phyloP scores from a whole-genome alignment of 2,113 vertebrate species.

The Carettochelys insculpta region DNA sequence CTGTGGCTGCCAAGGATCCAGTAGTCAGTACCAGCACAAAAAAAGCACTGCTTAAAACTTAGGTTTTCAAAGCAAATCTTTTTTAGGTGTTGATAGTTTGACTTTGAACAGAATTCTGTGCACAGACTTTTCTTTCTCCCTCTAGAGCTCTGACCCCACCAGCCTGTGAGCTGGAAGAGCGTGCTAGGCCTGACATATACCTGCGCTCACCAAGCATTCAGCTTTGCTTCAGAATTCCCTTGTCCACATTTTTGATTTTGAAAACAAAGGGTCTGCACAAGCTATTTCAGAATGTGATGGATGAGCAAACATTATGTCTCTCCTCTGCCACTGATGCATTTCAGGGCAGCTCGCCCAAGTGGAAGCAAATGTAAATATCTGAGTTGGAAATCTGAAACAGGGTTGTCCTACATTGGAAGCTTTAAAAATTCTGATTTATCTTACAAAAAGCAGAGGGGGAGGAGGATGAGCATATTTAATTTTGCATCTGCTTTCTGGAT shows the following conservation, averaged over 20 bases:
- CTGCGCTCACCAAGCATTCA: neutral
- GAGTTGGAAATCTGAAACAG: neutral
- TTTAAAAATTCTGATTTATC: neutral
- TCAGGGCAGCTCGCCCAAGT: neutral
- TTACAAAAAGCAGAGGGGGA: neutral
- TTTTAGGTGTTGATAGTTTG: conserved; percentile 17
- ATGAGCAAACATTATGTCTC: neutral
- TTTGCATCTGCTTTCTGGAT: neutral
- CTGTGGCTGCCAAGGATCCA: too few relatives aligned
- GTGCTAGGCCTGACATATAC: neutral
- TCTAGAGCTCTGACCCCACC: conserved; percentile 25
- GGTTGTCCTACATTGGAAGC: neutral
- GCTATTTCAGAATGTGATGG: neutral
- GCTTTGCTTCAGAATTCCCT: neutral
- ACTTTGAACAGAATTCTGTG: conserved; percentile 24
- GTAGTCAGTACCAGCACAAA: too few relatives aligned
- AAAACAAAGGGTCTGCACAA: neutral
- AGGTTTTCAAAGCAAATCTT: conserved; percentile 19
- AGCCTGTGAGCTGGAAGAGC: conserved; percentile 8
- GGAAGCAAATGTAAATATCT: neutral
- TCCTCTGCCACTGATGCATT: neutral
- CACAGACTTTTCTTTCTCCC: conserved; percentile 4
- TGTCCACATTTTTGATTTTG: neutral
- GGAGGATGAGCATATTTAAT: neutral
- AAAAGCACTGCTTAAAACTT: neutral